Evolutionary conservation across 2,113 vertebrate species (phyloP), one percentile per base, ranked within the genome.

Genomic region (Sapayoa aenigma): DNA sequence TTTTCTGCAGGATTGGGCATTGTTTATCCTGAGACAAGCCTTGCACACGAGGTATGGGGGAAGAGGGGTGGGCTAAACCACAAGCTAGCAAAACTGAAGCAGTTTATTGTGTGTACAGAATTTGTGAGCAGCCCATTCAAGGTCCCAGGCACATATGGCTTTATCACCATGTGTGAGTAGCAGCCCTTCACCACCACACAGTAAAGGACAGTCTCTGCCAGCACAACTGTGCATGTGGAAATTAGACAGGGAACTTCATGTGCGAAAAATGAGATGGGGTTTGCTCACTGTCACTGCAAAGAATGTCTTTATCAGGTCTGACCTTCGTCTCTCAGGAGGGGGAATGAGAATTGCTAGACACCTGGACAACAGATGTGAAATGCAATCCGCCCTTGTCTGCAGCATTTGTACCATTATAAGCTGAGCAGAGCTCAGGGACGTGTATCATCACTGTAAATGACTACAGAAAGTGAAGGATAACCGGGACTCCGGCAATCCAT

Each of bases 281-380:
- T 94, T 73, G 67, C 58, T 65, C 62, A 39, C 49, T 12, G 5
- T 37, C 31, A 41, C 30, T 49, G 31, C 30, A 81, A 37, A 47
- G 13, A 44, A 78, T 65, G 31, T 27, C 77, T 84, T 87, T 28
- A 78, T 79, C 41, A 56, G 49, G 35, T 58, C 52, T 75, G 77
- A 91, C 84, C 84, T 87, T 22, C 41, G 89, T 25, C 35, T 68
- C 69, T 78, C 65, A 4, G 6, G 82, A 80, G 42, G 71, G 20
- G 31, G 73, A 75, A 84, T 15, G 50, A 81, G 83, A 90, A 80
- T 9, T 83, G 56, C 20, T 77, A 86, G 83, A 59, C 90, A 94
- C 92, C 90, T 92, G 95, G 79, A 50, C 30, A 86, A 14, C 92
- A 95, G 94, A 86, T 92, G 85, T 53, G 86, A 92, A 83, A 73